These are phyloP conservation scores for Myiothlypis chrysogaster DNA, from an alignment of 2,797 vertebrate genomes.

Conservation along the genomic window DNA sequence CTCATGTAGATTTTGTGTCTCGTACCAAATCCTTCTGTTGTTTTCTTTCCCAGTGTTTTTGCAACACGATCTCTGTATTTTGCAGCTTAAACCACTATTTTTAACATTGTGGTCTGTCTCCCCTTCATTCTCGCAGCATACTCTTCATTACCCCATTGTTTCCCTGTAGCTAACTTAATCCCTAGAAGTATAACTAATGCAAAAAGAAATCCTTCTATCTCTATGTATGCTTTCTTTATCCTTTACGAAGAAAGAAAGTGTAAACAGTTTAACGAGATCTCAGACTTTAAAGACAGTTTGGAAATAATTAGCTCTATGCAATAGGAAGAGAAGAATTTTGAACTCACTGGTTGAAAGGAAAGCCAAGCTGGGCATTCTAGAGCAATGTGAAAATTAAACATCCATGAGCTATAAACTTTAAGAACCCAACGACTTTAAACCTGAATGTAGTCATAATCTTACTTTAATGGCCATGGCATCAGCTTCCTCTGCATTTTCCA, in stretches of 20 bases:
- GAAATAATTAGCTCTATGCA: neutral
- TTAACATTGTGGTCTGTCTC: neutral
- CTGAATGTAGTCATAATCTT: conserved; percentile 56
- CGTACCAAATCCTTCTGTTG: neutral
- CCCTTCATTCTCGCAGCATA: neutral
- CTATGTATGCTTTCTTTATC: neutral
- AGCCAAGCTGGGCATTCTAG: neutral
- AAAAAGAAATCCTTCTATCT: neutral
- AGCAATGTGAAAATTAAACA: neutral
- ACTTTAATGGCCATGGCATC: conserved; percentile 92
- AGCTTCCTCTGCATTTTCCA: conserved; percentile 87
- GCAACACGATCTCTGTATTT: neutral
- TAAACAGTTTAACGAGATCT: neutral
- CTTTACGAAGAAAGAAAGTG: neutral
- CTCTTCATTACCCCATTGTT: neutral
- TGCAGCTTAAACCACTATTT: neutral
- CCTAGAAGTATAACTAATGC: neutral
- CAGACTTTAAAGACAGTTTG: neutral
- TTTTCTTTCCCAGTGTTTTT: neutral
- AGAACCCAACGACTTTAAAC: neutral
- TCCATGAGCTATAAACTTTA: neutral
- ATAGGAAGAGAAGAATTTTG: neutral
- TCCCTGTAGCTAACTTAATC: neutral
- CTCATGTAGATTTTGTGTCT: neutral
- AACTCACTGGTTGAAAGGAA: neutral